These are phyloP conservation scores for Aphidius ervi DNA, from an alignment of 1,140 invertebrate genomes.

Conservation along the genomic window DNA sequence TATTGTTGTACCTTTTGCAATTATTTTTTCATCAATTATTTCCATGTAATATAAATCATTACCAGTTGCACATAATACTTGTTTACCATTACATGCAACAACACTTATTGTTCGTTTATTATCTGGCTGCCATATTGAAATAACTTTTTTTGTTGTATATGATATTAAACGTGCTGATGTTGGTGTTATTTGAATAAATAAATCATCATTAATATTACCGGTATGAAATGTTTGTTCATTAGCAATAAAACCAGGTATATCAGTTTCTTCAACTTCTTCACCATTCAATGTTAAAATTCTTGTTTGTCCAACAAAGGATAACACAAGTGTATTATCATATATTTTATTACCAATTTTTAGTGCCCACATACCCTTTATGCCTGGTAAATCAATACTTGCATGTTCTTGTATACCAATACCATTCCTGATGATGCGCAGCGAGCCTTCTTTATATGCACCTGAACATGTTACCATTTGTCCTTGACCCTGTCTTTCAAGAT, in stretches of 20 bases:
- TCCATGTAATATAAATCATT: slow-evolving; percentile 86
- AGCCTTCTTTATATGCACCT: slow-evolving; percentile 95
- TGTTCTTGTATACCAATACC: slow-evolving; percentile 98
- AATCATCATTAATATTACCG: slow-evolving; percentile 80
- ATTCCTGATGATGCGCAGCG: slow-evolving; percentile 93
- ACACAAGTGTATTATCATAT: slow-evolving; percentile 84
- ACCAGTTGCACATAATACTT: slow-evolving; percentile 86
- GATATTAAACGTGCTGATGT: slow-evolving; percentile 66
- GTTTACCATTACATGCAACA: slow-evolving; percentile 77
- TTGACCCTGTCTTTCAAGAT: slow-evolving; percentile 94
- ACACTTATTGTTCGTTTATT: slow-evolving; percentile 79
- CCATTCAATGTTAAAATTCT: slow-evolving; percentile 83
- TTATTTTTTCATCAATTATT: slow-evolving; percentile 65
- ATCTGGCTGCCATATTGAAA: slow-evolving; percentile 75
- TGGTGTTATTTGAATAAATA: slow-evolving; percentile 80
- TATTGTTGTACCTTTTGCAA: slow-evolving; percentile 62
- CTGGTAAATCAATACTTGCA: slow-evolving; percentile 92
- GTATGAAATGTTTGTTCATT: slow-evolving; percentile 91
- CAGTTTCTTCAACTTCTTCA: slow-evolving; percentile 96
- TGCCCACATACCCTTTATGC: slow-evolving; percentile 97
- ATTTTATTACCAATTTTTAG: slow-evolving; percentile 67
- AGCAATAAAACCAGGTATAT: slow-evolving; percentile 82
- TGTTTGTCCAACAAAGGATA: slow-evolving; percentile 93
- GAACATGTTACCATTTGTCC: slow-evolving; percentile 98
- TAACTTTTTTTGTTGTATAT: slow-evolving; percentile 62